phyloP scores from a whole-genome alignment of 2,888 invertebrate species.

The Balanococcus diminutus region DNA sequence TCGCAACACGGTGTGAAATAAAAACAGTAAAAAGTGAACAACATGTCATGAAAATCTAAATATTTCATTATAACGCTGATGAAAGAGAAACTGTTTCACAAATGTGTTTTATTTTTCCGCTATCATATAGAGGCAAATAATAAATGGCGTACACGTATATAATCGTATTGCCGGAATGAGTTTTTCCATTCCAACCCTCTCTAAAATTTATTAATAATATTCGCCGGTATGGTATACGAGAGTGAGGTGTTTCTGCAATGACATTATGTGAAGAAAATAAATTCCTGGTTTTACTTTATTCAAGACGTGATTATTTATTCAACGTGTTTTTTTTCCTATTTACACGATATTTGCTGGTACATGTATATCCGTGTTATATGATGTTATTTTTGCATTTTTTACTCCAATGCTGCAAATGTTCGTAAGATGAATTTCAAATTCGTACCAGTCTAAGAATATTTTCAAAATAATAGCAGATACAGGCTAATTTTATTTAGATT shows the following conservation, averaged over 20 bases:
- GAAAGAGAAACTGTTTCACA: constrained; percentile 39
- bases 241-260: constrained; percentile 5
- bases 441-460: no score
- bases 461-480: no score
- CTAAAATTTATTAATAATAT: constrained; percentile 48
- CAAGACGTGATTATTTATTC: background rate
- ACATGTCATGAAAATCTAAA: constrained; percentile 38
- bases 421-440: background rate
- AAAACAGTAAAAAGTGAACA: constrained; percentile 26
- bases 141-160: constrained; percentile 51
- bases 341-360: background rate
- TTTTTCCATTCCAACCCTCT: constrained; percentile 4
- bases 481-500: no score
- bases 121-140: constrained; percentile 41
- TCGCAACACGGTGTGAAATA: background rate
- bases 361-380: background rate
- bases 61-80: constrained; percentile 43
- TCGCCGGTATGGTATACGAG: background rate
- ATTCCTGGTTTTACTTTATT: constrained; percentile 4
- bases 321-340: background rate
- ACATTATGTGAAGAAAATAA: constrained; percentile 20
- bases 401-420: background rate
- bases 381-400: background rate
- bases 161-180: constrained; percentile 42
- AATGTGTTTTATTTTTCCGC: constrained; percentile 45